These are phyloP conservation scores for Anniella stebbinsi DNA, from an alignment of 2,797 vertebrate species.

Conservation along the genomic window DNA sequence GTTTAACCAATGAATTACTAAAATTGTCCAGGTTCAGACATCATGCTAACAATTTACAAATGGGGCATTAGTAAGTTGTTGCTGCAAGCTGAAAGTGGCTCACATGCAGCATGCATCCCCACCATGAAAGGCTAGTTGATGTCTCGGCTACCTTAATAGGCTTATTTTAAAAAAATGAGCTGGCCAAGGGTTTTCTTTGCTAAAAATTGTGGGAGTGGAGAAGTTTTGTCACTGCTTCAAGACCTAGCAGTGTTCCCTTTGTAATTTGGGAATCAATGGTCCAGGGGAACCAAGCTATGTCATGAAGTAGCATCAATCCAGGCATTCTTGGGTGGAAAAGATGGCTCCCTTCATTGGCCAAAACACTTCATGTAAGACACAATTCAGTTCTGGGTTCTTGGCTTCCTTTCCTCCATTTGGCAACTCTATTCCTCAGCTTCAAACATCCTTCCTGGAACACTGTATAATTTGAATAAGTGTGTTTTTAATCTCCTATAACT, in stretches of 20 bases:
- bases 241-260: neutral
- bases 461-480: slow-evolving; percentile 2
- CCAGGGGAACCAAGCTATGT: neutral
- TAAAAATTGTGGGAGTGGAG: neutral
- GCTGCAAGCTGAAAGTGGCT: no score
- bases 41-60: no score
- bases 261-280: neutral
- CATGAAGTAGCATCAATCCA: neutral
- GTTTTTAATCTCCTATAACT: neutral
- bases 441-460: slow-evolving; percentile 31
- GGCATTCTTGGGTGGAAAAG: neutral
- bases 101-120: no score
- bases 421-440: slow-evolving; percentile 9
- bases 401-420: no score
- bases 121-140: no score
- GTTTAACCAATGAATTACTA: no score
- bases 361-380: neutral
- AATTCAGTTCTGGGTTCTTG: neutral
- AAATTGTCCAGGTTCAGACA: no score
- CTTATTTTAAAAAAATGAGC: neutral
- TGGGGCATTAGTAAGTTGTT: no score
- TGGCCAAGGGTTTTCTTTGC: neutral
- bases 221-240: neutral
- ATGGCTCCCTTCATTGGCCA: neutral
- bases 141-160: no score